Base-by-base conservation (phyloP, 2,113 vertebrate species). In the Murina feae region DNA sequence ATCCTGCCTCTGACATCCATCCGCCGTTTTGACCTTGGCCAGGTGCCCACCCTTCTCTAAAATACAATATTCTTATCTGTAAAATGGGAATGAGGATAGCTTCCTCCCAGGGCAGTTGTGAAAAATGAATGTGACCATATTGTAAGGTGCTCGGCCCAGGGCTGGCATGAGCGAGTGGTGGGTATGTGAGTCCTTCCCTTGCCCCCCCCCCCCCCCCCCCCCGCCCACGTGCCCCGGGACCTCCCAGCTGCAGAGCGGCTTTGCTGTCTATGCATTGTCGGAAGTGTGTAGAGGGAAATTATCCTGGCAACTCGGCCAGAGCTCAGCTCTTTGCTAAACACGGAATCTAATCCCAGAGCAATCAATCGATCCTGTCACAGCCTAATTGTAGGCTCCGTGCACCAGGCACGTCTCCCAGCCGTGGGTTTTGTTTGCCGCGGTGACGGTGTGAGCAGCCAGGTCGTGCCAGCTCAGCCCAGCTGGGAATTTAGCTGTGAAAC, bases 381-480 rank as follows among this genome's bases (percentile, higher is more conserved):
- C 74, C 28, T 68, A 4, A 60, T 35, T 20, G 53, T 6, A 0
- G 25, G 21, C 58, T 55, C 47, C 80, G 49, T 35, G 66, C 14
- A 18, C 51, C 80, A 80, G 69, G 51, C 87, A 63, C 51, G 16
- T 87, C 78, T 75, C 68, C 76, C n/a, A 2, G 42, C 25, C 47
- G 11, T 20, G 44, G 49, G 10, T 53, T 44, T 37, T 3, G 25
- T 32, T 80, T 0, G 75, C 80, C 10, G 0, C 0, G 0, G 2
- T 18, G 42, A 35, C 35, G 39, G 7, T 23, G 12, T 5, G 84
- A 92, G 12, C 37, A 79, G 18, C 92, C 81, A 4, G 16, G 37
- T n/a, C 32, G 6, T 9, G 4, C 58, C 58, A 42, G 25, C 42
- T 66, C 63, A 32, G n/a, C 37, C 49, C 55, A 66, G 39, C 66